A percentile compares a stretch with the other conserved stretches of the same genome.
These are phyloP conservation scores for Sebastiscus tertius DNA, from an alignment of 2,797 vertebrate species.

Conservation along the genomic window DNA sequence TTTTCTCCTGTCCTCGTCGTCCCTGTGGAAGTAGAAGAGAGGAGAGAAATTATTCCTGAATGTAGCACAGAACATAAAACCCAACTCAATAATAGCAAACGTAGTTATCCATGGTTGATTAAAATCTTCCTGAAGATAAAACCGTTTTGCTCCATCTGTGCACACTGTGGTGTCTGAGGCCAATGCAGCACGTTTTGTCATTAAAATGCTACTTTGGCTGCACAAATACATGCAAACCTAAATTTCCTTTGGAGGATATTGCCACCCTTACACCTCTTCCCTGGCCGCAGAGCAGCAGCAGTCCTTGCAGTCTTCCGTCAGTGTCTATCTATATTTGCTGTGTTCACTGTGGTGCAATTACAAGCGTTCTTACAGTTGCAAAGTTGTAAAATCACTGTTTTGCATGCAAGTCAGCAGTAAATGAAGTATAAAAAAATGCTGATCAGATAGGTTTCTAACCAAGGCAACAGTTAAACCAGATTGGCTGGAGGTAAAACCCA, in stretches of 20 bases:
- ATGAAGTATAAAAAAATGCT: background rate
- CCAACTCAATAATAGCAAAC: background rate
- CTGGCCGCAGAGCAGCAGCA: background rate
- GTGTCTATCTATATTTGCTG: background rate
- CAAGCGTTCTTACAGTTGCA: background rate
- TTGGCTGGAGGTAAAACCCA: background rate
- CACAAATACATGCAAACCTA: background rate
- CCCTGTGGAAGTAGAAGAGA: constrained; percentile 39
- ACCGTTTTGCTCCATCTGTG: background rate
- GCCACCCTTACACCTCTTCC: background rate
- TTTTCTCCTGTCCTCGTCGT: constrained; percentile 26
- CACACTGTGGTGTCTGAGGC: background rate
- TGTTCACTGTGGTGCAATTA: background rate
- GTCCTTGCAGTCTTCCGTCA: background rate
- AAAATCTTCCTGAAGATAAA: background rate
- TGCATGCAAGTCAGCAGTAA: background rate
- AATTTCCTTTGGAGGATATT: background rate
- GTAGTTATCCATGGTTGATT: background rate
- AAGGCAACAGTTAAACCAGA: background rate
- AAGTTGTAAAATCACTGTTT: background rate
- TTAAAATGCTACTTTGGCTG: background rate
- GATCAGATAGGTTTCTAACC: background rate
- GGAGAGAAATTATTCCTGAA: background rate
- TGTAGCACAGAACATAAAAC: background rate
- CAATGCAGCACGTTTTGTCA: background rate